These are phyloP conservation scores for Drosophila stalkeri DNA, from an alignment of 2,888 invertebrate species.

Conservation along the genomic window DNA sequence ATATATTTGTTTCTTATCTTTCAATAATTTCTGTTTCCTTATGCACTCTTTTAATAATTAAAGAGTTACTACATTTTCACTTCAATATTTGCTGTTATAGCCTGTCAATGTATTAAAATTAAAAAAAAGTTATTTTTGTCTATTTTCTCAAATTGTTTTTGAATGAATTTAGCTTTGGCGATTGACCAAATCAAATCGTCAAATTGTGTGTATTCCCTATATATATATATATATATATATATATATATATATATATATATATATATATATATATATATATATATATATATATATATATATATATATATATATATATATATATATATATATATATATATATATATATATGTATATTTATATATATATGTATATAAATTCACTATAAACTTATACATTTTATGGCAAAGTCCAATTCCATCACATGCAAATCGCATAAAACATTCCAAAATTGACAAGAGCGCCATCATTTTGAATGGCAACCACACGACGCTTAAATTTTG, in stretches of 20 bases:
- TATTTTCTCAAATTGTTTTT: conserved; percentile 1
- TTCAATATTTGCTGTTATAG: background rate
- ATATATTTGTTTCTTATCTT: no score
- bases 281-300: no score
- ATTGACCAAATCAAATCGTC: conserved; percentile 1
- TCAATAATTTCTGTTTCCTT: background rate
- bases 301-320: no score
- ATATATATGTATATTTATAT: background rate
- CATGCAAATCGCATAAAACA: conserved; percentile 61
- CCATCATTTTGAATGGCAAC: conserved; percentile 45
- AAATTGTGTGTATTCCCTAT: background rate
- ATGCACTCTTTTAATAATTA: background rate
- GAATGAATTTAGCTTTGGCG: conserved; percentile 17
- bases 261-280: no score
- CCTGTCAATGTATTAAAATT: background rate
- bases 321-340: no score
- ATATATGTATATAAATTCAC: conserved; percentile 5
- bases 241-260: background rate
- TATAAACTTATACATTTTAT: conserved; percentile 22
- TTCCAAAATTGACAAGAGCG: conserved; percentile 39
- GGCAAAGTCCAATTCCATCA: conserved; percentile 52
- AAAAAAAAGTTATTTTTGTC: background rate
- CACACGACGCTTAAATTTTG: conserved; percentile 47
- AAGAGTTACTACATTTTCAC: no score
- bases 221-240: background rate